phyloP scores from a whole-genome alignment of 2,797 vertebrate species.

The Buceros bicornis region DNA sequence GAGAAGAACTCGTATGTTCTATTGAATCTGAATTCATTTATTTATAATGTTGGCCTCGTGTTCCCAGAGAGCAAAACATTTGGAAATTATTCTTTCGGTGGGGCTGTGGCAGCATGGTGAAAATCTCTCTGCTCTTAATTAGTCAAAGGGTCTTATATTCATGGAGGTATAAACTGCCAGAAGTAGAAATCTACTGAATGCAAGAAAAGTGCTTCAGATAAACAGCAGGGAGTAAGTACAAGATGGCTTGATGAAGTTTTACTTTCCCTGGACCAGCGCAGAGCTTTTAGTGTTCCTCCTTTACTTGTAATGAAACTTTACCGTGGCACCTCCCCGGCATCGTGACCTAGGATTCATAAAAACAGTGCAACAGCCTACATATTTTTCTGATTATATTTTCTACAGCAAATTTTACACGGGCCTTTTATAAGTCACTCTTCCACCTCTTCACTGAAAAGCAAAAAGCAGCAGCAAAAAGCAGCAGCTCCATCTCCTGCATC shows the following conservation, averaged over 20 bases:
- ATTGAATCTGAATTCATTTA: not conserved
- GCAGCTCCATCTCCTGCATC: not conserved
- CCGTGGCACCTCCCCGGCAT: not conserved
- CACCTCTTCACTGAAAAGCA: not conserved
- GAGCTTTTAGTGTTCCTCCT: not conserved
- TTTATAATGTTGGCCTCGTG: not conserved
- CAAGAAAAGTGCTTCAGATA: constrained; percentile 41
- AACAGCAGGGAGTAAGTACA: constrained; percentile 36
- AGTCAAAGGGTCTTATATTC: constrained; percentile 54
- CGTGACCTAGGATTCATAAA: constrained; percentile 17
- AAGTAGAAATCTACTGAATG: constrained; percentile 43
- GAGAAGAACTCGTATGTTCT: not conserved
- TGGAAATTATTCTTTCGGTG: not conserved
- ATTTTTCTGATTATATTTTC: constrained; percentile 36
- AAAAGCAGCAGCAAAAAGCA: not conserved
- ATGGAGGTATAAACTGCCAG: constrained; percentile 17
- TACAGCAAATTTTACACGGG: constrained; percentile 16
- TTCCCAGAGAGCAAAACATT: not conserved
- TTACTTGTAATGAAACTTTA: constrained; percentile 30
- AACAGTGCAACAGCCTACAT: constrained; percentile 5
- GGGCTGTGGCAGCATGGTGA: not conserved
- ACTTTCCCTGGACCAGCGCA: not conserved
- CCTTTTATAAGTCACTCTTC: constrained; percentile 22
- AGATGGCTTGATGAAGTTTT: not conserved
- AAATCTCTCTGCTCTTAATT: constrained; percentile 59